A percentile compares a stretch with the other conserved stretches of the same genome.
Evolutionary conservation across 2,113 vertebrate genomes (phyloP).

Genomic region (Cinclus cinclus): DNA sequence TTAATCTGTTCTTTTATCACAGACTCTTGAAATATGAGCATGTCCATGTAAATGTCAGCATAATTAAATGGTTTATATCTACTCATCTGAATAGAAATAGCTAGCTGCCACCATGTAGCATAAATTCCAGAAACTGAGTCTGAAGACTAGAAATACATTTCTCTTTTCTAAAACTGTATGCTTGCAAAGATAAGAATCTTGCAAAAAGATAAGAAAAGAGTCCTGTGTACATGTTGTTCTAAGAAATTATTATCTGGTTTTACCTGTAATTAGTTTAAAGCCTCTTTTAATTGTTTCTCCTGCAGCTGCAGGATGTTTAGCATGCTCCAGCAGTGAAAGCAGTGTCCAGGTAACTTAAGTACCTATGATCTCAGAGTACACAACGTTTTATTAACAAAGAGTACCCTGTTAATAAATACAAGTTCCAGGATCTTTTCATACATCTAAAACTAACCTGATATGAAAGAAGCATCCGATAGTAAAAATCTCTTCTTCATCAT

Average conservation of each 20-base stretch:
- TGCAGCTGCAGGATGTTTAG: not conserved
- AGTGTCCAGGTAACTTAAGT: not conserved
- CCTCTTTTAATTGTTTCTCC: not conserved
- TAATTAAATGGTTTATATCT: not conserved
- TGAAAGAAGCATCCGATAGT: not conserved
- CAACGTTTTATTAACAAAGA: not conserved
- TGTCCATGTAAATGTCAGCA: not conserved
- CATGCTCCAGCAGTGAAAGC: not conserved
- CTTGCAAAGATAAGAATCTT: not conserved
- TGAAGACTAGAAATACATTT: not conserved
- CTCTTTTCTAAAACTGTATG: not conserved
- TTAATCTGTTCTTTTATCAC: not conserved
- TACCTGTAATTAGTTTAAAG: not conserved
- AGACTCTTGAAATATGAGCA: not conserved
- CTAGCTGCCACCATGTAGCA: not conserved
- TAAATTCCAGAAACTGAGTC: not conserved
- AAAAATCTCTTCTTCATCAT: not conserved
- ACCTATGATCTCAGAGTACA: not conserved
- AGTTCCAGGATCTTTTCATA: not conserved
- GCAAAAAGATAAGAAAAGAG: not conserved
- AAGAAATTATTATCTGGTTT: not conserved
- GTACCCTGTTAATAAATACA: not conserved
- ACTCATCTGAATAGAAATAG: not conserved
- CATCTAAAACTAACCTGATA: not conserved
- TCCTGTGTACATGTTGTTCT: not conserved